These are phyloP conservation scores for Lasioglossum leucozonium DNA, from an alignment of 2,888 invertebrate species.

Conservation along the genomic window DNA sequence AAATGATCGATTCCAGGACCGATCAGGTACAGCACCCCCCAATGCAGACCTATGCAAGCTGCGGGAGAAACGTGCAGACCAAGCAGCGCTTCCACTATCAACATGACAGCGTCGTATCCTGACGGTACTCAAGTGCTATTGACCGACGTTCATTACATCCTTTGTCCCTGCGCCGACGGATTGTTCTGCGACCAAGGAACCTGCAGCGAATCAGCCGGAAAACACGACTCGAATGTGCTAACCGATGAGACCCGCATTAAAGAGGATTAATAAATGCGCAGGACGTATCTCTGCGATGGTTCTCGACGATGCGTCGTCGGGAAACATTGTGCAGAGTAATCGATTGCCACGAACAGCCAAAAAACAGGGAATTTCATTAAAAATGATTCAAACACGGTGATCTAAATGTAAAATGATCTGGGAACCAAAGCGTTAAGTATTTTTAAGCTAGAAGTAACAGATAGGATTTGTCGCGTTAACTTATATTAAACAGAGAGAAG, in stretches of 20 bases:
- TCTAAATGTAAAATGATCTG: slow-evolving; percentile 5
- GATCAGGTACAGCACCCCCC: slow-evolving; percentile 71
- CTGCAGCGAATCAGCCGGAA: slow-evolving; percentile 55
- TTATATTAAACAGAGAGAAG: neutral
- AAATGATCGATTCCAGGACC: slow-evolving; percentile 56
- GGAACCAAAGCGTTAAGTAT: slow-evolving; percentile 33
- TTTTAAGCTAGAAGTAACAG: slow-evolving; percentile 7
- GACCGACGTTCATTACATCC: slow-evolving; percentile 66
- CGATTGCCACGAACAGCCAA: neutral
- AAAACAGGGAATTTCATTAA: neutral
- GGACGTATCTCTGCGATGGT: neutral
- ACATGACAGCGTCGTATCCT: slow-evolving; percentile 73
- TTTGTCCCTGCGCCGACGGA: slow-evolving; percentile 74
- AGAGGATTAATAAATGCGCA: slow-evolving; percentile 10
- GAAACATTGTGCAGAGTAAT: neutral
- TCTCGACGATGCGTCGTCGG: neutral
- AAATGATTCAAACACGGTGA: neutral
- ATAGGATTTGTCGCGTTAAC: slow-evolving; percentile 2
- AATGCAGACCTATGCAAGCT: slow-evolving; percentile 65
- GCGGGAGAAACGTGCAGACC: slow-evolving; percentile 68
- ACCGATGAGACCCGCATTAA: neutral
- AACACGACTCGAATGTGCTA: slow-evolving; percentile 23
- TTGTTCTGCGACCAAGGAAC: slow-evolving; percentile 67
- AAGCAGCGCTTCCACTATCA: slow-evolving; percentile 43
- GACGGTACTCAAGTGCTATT: slow-evolving; percentile 65